Conservation (phyloP, 2,888 invertebrate species). For the Diploptera punctata region DNA sequence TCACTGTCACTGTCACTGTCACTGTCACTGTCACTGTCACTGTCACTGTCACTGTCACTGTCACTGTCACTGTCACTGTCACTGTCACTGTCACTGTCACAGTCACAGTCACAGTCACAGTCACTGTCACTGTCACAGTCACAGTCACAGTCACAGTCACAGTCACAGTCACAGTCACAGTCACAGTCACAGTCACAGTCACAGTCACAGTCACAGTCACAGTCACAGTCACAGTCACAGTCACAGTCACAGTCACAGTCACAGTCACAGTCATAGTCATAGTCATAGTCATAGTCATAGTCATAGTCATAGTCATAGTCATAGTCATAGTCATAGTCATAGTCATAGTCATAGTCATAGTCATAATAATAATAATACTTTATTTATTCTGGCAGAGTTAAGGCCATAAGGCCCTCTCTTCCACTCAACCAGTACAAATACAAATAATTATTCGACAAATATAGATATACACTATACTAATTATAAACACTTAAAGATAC, state of each 20-base stretch:
- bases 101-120: background rate
- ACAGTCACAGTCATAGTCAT: no score
- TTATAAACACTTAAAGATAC: no score
- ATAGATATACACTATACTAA: no score
- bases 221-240: conserved; percentile 1
- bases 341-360: no score
- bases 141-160: background rate
- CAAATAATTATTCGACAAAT: no score
- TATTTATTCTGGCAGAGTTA: no score
- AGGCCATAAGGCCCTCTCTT: no score
- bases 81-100: conserved; percentile 20
- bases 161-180: background rate
- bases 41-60: conserved; percentile 19
- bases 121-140: conserved; percentile 11
- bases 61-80: conserved; percentile 14
- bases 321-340: no score
- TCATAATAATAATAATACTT: no score
- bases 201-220: conserved; percentile 17
- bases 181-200: conserved; percentile 23
- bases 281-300: background rate
- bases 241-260: background rate
- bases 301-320: no score
- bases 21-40: conserved; percentile 29
- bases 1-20: conserved; percentile 25
- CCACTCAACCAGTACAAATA: no score